A percentile compares a stretch with the other conserved stretches of the same genome.
These are phyloP conservation scores for Conchocele bisecta DNA, from an alignment of 2,888 invertebrate species.

Conservation along the genomic window DNA sequence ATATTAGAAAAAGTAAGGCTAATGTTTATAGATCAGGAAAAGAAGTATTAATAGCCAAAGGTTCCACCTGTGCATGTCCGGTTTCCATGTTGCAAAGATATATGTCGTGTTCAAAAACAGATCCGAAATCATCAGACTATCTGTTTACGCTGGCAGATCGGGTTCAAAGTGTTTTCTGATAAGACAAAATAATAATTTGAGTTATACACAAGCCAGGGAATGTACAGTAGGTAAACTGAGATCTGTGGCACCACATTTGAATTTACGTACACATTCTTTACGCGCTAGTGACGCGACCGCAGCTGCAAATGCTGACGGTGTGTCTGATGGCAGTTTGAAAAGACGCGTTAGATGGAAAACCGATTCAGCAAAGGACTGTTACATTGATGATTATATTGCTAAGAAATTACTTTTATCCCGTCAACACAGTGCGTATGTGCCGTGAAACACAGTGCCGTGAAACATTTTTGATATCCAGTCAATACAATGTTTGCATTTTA, in stretches of 20 bases:
- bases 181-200: constrained; percentile 4
- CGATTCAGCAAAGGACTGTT: constrained; percentile 2
- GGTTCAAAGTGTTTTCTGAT: not conserved
- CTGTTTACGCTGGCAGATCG: constrained; percentile 17
- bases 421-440: too few species aligned
- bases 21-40: constrained; percentile 21
- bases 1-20: constrained; percentile 28
- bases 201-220: constrained; percentile 18
- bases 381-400: constrained; percentile 1
- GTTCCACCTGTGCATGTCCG: constrained; percentile 23
- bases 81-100: constrained; percentile 24
- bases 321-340: constrained; percentile 15
- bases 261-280: constrained; percentile 5
- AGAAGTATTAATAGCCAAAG: constrained; percentile 21
- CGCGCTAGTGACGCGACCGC: constrained; percentile 13
- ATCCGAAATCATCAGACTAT: constrained; percentile 9
- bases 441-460: too few species aligned
- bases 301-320: not conserved
- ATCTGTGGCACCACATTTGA: constrained; percentile 10
- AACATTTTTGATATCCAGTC: too few species aligned
- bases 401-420: too few species aligned
- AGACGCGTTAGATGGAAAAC: constrained; percentile 27
- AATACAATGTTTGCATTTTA: too few species aligned
- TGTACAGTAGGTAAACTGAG: constrained; percentile 17
- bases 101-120: constrained; percentile 4